Conservation (phyloP, 2,113 vertebrate species). For the Periophthalmus modestus region DNA sequence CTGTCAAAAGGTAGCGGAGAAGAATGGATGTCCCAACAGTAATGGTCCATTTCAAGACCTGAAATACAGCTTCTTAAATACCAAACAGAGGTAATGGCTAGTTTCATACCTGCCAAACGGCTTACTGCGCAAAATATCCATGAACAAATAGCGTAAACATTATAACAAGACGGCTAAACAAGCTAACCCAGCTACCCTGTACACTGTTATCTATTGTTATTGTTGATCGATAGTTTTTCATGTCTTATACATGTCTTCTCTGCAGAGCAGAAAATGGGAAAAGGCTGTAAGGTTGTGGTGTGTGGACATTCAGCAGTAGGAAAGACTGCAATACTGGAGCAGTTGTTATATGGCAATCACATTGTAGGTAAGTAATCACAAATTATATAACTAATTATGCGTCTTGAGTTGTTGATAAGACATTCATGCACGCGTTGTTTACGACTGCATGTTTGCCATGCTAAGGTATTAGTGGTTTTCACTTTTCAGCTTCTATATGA, state of each 20-base stretch:
- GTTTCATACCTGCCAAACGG: rapidly evolving
- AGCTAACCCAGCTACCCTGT: conserved; percentile 9
- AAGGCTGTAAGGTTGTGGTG: conserved; percentile 93
- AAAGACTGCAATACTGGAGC: conserved; percentile 93
- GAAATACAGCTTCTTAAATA: neutral
- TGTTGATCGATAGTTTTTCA: too few relatives aligned
- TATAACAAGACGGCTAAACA: neutral
- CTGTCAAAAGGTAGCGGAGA: neutral
- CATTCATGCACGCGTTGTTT: neutral
- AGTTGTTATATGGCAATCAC: conserved; percentile 90
- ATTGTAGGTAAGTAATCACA: conserved; percentile 78
- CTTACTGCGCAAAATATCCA: too few relatives aligned
- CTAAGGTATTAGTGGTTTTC: too few relatives aligned
- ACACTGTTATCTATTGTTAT: conserved; percentile 16
- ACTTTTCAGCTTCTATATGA: too few relatives aligned
- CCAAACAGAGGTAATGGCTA: neutral
- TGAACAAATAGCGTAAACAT: neutral
- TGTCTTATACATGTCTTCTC: neutral
- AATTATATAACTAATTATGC: neutral
- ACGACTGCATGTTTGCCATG: neutral
- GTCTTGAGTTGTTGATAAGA: neutral
- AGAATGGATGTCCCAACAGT: conserved; percentile 32
- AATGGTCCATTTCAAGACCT: conserved; percentile 3
- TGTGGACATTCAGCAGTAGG: conserved; percentile 90
- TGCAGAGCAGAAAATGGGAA: conserved; percentile 81